These are phyloP conservation scores for Encarsia formosa DNA, from an alignment of 2,888 invertebrate genomes.

Conservation along the genomic window DNA sequence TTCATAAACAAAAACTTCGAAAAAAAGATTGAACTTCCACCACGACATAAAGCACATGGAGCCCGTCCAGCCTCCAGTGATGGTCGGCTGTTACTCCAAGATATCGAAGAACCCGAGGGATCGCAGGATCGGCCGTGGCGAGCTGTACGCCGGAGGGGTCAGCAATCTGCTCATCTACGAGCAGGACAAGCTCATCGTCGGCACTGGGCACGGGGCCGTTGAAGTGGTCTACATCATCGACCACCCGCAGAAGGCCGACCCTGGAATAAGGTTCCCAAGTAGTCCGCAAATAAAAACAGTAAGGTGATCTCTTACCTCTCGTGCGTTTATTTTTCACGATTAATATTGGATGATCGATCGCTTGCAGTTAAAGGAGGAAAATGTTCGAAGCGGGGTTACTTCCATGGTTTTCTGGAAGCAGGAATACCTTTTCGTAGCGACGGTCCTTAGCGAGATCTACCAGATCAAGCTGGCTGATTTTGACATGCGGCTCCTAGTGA, in stretches of 20 bases:
- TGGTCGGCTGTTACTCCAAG: conserved; percentile 65
- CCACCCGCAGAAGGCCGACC: conserved; percentile 21
- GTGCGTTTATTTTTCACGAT: not conserved
- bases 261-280: conserved; percentile 49
- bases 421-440: conserved; percentile 69
- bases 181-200: conserved; percentile 53
- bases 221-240: conserved; percentile 61
- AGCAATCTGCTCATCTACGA: conserved; percentile 58
- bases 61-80: conserved; percentile 55
- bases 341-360: not conserved
- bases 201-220: conserved; percentile 80
- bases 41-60: conserved; percentile 56
- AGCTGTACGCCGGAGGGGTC: conserved; percentile 62
- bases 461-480: conserved; percentile 67
- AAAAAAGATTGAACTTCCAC: conserved; percentile 57
- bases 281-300: conserved; percentile 52
- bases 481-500: conserved; percentile 66
- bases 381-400: conserved; percentile 67
- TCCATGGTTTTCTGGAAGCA: conserved; percentile 64
- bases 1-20: not conserved
- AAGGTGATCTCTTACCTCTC: too few species aligned
- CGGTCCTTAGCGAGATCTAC: conserved; percentile 76
- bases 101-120: conserved; percentile 57
- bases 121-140: conserved; percentile 54
- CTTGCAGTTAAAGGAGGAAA: conserved; percentile 54